Evolutionary conservation across 2,113 vertebrate genomes (phyloP).

Genomic region (Aptenodytes forsteri): DNA sequence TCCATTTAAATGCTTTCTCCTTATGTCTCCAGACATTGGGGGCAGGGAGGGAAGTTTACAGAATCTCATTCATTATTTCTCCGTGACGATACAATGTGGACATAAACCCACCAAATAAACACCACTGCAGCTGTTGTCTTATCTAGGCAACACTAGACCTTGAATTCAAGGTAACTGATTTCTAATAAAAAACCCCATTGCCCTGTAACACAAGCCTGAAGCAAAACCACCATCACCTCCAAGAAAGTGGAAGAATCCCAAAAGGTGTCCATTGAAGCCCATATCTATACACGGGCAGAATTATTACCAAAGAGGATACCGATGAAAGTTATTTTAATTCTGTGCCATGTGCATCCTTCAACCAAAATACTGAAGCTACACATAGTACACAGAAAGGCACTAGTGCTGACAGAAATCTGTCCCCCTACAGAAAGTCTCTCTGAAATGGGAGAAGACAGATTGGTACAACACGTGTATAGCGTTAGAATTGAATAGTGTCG

Average conservation of each 20-base stretch:
- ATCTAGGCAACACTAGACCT: background rate
- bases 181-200: background rate
- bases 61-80: background rate
- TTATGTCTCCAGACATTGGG: background rate
- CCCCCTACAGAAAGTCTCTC: background rate
- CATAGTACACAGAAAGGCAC: background rate
- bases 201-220: background rate
- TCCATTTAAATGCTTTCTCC: background rate
- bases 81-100: accelerated
- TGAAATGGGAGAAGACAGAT: background rate
- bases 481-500: background rate
- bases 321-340: background rate
- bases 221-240: background rate
- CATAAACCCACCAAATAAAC: background rate
- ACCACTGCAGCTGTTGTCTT: background rate
- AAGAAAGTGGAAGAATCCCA: background rate
- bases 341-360: background rate
- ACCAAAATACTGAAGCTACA: background rate
- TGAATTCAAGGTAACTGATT: background rate
- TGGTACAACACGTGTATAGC: accelerated
- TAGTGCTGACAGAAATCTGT: background rate
- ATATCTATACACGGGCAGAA: accelerated
- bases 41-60: background rate
- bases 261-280: background rate
- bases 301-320: background rate